A percentile compares a stretch with the other conserved stretches of the same genome.
Conservation (phyloP, 2,797 vertebrate genomes). For the Babyrousa celebensis region DNA sequence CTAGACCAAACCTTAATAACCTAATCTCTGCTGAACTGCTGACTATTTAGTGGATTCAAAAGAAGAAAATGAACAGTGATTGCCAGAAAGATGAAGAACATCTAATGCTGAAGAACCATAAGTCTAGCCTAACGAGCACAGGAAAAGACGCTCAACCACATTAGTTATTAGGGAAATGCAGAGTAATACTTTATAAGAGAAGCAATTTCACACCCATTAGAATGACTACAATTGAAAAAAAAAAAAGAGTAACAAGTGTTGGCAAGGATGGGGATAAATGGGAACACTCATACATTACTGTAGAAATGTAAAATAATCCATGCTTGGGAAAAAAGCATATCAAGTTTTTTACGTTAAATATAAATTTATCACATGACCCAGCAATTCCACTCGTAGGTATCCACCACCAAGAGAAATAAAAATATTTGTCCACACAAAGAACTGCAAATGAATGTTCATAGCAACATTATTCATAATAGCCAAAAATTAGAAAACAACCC, state of each 20-base stretch:
- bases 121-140: background rate
- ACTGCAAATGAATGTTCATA: background rate
- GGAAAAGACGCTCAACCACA: background rate
- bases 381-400: background rate
- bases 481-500: background rate
- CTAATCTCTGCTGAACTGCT: slow-evolving; percentile 34
- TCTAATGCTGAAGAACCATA: background rate
- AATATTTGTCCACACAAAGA: background rate
- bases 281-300: background rate
- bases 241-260: background rate
- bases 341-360: background rate
- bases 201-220: background rate
- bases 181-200: slow-evolving; percentile 13
- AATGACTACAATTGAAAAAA: background rate
- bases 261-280: background rate
- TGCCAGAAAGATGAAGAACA: background rate
- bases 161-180: background rate
- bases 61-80: background rate
- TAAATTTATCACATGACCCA: background rate
- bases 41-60: background rate
- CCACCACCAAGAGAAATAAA: slow-evolving; percentile 7
- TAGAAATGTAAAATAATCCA: background rate
- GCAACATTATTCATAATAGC: background rate
- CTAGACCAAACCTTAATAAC: background rate
- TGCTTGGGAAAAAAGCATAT: background rate